Evolutionary conservation across 2,113 vertebrate species (phyloP).

Genomic region (Alethe diademata): DNA sequence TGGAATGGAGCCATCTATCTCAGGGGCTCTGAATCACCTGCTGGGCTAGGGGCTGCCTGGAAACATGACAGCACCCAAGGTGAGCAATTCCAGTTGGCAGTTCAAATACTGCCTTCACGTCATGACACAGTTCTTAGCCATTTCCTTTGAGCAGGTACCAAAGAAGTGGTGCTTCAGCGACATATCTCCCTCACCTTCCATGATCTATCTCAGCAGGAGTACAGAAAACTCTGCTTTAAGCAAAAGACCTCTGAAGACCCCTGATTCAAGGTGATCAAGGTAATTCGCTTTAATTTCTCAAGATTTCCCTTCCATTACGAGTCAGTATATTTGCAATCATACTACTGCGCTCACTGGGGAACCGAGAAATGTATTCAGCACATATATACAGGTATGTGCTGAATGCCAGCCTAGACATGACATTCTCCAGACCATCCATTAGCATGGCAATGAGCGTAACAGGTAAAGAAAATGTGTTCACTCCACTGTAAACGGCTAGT

Average conservation of each 20-base stretch:
- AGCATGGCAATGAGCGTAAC: background rate
- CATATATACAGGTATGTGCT: background rate
- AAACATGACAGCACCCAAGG: background rate
- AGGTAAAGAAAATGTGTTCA: constrained; percentile 17
- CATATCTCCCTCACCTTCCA: background rate
- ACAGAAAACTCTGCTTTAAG: background rate
- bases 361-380: background rate
- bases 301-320: background rate
- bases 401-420: background rate
- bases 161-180: background rate
- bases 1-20: background rate
- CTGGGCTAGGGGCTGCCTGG: background rate
- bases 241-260: background rate
- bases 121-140: background rate
- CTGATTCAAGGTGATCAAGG: background rate
- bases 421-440: background rate
- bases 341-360: background rate
- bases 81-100: background rate
- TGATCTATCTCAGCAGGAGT: background rate
- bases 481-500: constrained; percentile 31
- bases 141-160: background rate
- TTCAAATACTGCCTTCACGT: background rate
- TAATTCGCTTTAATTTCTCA: background rate
- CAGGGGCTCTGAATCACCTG: background rate
- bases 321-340: background rate